Percentiles rank a stretch among this genome's conserved stretches.
Conservation (phyloP, 2,113 vertebrate genomes). For the Nematolebias whitei region DNA sequence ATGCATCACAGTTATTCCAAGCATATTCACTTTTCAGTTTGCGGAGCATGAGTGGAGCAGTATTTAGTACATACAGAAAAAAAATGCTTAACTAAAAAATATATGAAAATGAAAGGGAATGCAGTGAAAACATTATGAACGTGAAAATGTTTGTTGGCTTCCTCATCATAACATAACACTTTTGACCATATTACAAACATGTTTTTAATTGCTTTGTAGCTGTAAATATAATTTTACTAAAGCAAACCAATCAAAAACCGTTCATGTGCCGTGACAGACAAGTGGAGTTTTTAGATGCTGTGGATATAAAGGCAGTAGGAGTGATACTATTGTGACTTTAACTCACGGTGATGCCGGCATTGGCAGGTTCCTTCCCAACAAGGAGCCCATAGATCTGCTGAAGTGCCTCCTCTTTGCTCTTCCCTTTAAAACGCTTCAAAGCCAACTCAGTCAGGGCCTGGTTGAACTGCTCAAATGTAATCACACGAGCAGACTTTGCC, state of each 20-base stretch:
- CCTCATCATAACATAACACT: background rate
- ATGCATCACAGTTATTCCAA: no score
- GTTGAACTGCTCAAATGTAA: slow-evolving; percentile 86
- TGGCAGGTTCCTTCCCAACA: slow-evolving; percentile 84
- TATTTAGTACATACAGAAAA: no score
- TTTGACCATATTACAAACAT: background rate
- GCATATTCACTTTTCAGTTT: no score
- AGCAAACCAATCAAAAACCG: background rate
- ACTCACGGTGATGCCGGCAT: slow-evolving; percentile 82
- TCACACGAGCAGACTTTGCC: slow-evolving; percentile 83
- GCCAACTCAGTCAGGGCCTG: slow-evolving; percentile 86
- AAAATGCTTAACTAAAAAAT: no score
- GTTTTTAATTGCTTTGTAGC: background rate
- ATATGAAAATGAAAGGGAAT: background rate
- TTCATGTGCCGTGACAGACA: background rate
- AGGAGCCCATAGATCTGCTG: slow-evolving; percentile 81
- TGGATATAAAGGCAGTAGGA: rapidly evolving
- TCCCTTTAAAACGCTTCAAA: slow-evolving; percentile 84
- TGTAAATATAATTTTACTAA: background rate
- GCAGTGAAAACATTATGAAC: background rate
- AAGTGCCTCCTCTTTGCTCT: slow-evolving; percentile 81
- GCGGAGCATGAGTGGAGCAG: no score
- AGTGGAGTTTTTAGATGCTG: background rate
- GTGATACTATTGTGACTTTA: background rate
- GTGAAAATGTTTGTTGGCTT: background rate